A percentile compares a stretch with the other conserved stretches of the same genome.
Evolutionary conservation across 2,888 invertebrate genomes (phyloP).

Genomic region (Agapostemon virescens): DNA sequence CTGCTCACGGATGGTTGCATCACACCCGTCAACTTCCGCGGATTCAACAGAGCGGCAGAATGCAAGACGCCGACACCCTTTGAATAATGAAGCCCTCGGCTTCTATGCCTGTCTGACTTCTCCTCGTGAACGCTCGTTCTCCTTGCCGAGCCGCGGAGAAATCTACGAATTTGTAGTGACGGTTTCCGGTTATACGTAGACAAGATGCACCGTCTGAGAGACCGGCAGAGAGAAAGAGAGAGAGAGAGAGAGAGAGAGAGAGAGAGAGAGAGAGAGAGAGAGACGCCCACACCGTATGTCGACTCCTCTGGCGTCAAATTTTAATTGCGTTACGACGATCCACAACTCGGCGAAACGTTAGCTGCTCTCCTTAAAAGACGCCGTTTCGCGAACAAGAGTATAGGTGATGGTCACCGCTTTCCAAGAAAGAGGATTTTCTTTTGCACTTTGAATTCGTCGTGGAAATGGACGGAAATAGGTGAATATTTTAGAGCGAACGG

Average conservation of each 20-base stretch:
- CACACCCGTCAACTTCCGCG: constrained; percentile 76
- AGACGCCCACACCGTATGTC: constrained; percentile 29
- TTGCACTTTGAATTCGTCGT: neutral
- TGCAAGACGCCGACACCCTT: constrained; percentile 77
- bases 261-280: neutral
- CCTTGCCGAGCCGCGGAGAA: constrained; percentile 52
- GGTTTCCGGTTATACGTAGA: constrained; percentile 56
- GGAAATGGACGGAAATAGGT: neutral
- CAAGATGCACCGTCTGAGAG: constrained; percentile 19
- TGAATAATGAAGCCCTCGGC: constrained; percentile 79
- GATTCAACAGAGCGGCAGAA: constrained; percentile 75
- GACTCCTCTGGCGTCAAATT: constrained; percentile 58
- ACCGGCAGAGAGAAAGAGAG: neutral
- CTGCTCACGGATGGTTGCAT: constrained; percentile 70
- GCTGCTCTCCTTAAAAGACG: constrained; percentile 15
- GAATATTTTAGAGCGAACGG: neutral
- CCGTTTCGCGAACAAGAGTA: constrained; percentile 4
- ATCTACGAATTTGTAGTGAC: constrained; percentile 70
- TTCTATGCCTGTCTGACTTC: constrained; percentile 73
- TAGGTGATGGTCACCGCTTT: constrained; percentile 4
- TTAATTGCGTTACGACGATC: constrained; percentile 62
- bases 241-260: no score
- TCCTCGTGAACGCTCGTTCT: constrained; percentile 60
- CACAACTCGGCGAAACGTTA: constrained; percentile 34
- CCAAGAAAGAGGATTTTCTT: neutral